Conservation (phyloP, 2,797 vertebrate genomes). For the Hylomyscus alleni region DNA sequence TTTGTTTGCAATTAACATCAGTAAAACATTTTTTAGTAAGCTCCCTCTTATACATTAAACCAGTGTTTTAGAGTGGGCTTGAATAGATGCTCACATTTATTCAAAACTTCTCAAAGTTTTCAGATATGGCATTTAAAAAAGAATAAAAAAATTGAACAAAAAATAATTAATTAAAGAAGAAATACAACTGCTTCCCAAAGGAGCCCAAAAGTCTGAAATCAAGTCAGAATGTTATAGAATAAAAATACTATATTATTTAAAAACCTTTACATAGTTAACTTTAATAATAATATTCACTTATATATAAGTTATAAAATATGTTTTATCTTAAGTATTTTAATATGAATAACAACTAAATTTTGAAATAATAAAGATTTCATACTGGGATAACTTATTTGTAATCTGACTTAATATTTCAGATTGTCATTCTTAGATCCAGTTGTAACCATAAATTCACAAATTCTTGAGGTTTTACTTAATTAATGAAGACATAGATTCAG, state of each 20-base stretch:
- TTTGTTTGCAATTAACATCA: neutral
- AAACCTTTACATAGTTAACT: neutral
- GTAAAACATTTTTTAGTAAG: neutral
- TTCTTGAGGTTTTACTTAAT: neutral
- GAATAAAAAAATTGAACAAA: neutral
- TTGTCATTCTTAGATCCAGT: neutral
- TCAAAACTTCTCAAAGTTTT: slow-evolving; percentile 1
- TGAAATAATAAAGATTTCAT: neutral
- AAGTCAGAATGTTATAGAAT: neutral
- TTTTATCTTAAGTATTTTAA: slow-evolving; percentile 18
- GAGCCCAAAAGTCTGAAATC: neutral
- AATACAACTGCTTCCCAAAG: slow-evolving; percentile 5
- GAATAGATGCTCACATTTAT: neutral
- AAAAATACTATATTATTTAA: neutral
- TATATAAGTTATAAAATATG: neutral
- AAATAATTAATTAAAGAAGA: neutral
- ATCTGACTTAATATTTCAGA: neutral
- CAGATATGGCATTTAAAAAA: slow-evolving; percentile 6
- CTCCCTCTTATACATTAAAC: neutral
- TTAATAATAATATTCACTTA: neutral
- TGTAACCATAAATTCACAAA: neutral
- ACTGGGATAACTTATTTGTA: neutral
- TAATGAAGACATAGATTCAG: neutral
- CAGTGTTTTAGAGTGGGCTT: neutral
- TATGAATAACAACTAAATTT: neutral